Base-by-base conservation (phyloP, 2,888 invertebrate species). In the Dastarcus helophoroides region DNA sequence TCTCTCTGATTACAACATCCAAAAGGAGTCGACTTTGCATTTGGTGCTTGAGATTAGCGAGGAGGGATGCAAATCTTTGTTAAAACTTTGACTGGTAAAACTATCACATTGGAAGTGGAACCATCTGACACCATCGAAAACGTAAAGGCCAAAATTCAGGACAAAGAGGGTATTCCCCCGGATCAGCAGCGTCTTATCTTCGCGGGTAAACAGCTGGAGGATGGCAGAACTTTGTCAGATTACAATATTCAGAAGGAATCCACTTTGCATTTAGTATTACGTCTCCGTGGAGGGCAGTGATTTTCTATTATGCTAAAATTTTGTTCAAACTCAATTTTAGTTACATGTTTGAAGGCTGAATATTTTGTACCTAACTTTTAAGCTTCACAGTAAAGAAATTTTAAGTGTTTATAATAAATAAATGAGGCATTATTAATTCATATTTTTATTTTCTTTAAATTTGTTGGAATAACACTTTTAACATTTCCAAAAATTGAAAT, bases 111-210 rank as follows among this genome's bases (percentile, higher is more conserved):
- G 7, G 68, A 68, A 24, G 37, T 88, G 41, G 90, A 91, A 63
- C 81, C 90, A 31, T 85, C 85, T 2, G 90, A 91, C 58, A 85
- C 88, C 6, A 90, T 91, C 50, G 90, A 91, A 68, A 90, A 91
- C 79, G 89, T 91, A 19, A 93, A 93, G 62, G 82, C 84, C 0
- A 88, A 89, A 58, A 88, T 89, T 47, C 86, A 88, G 56, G 86
- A 89, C 49, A 89, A 89, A 59, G 89, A 89, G 56, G 89, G 88
- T 30, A 88, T 89, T 47, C 86, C 88, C 2, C 88, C 88, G 40
- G 88, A 88, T 61, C 88, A 89, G 60, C 88, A 89, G 58, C 75
- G 88, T 60, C 68, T 89, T 54, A 89, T 89, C 59, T 90, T 90
- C 56, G 89, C 89, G 53, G 91, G 91, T 40, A 91, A 91, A 64